Base-by-base conservation (phyloP, 2,888 invertebrate species). In the Lacanobia oleracea region DNA sequence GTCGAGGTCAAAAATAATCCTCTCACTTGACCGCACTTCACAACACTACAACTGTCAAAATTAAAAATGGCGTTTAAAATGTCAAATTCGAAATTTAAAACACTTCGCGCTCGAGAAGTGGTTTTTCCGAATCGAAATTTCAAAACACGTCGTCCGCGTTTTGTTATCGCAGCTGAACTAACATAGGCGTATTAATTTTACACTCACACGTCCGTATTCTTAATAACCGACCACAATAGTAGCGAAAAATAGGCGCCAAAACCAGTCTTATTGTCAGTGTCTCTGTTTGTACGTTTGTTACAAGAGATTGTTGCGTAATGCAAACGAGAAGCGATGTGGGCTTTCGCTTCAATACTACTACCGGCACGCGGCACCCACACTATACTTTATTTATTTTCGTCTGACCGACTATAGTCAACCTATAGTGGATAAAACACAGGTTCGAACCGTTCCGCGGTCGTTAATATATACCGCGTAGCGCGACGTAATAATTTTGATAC, bases 121-220 rank as follows among this genome's bases (percentile, higher is more conserved):
- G 76, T 73, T 80, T 79, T 80, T 72, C 74, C 65, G 67, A 82
- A 81, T 82, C 64, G 66, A 85, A 86, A 85, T 86, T 79, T 79
- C 75, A 80, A 84, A 86, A 88, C 90, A 92, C 94, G 93, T 93
- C 93, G 89, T 90, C 77, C 89, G 84, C 88, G 90, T 88, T 87
- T 89, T 93, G 92, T 93, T 93, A 94, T 93, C 93, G 91, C 89
- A 73, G 88, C 88, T 86, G 88, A 87, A 94, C 94, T 94, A 93
- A 93, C 91, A 88, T 79, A 87, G 85, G 81, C 86, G 89, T 87
- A 85, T 88, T 88, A 89, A 89, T 88, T 90, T 90, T 87, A 91
- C 88, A 88, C 87, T 83, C 88, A 79, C 90, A 88, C 89, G 88
- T 88, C 87, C 83, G 85, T 90, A 87, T 91, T 93, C 90, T 90